Evolutionary conservation across 2,797 vertebrate genomes (phyloP), one percentile per base, ranked within the genome.

Genomic region (Geotria australis): DNA sequence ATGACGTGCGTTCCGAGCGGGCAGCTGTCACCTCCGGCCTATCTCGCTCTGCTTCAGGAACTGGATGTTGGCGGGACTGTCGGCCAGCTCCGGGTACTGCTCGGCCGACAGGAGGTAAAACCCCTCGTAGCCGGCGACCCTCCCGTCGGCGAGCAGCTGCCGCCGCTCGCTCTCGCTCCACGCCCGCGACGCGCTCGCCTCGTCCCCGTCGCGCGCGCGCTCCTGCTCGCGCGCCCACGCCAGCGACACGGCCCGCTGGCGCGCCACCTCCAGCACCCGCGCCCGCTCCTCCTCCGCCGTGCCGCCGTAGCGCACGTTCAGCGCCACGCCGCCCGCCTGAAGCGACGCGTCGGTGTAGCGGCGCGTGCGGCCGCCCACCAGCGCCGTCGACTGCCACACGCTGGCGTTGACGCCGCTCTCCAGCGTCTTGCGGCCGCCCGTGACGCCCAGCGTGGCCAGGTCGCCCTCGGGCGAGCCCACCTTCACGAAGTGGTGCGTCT

Each of bases 41-140:
- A 96, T 95, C 74, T 98, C 91, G 62, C 83, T 98, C 76, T 98
- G 91, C 72, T 38, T 80, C 86, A 98, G 80, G 73, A 98, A 96
- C 67, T 94, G 83, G 72, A 98, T 76, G 69, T 95, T 98, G 77
- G 79, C 86, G 64, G 80, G 76, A 68, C 81, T 94, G 77, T 98
- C 91, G 46, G 88, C 82, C 67, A 98, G 77, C 80, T 98, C 83
- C 0, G 91, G 89, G 67, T 93, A 94, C 71, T 93, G 86, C 72
- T 98, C 89, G 9, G 88, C 81, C 1, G 91, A 85, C 64, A 91
- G 80, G 60, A 85, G 79, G 60, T 89, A 95, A 70, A 79, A 94
- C 62, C 89, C 89, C 0, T 98, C 88, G 10, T 94, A 96, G 71
- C 88, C 86, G 68, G 82, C 82, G 62, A 89, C 85, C 62, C 77